Evolutionary conservation across 2,888 invertebrate species (phyloP).

Genomic region (Psococerastis gibbosa): DNA sequence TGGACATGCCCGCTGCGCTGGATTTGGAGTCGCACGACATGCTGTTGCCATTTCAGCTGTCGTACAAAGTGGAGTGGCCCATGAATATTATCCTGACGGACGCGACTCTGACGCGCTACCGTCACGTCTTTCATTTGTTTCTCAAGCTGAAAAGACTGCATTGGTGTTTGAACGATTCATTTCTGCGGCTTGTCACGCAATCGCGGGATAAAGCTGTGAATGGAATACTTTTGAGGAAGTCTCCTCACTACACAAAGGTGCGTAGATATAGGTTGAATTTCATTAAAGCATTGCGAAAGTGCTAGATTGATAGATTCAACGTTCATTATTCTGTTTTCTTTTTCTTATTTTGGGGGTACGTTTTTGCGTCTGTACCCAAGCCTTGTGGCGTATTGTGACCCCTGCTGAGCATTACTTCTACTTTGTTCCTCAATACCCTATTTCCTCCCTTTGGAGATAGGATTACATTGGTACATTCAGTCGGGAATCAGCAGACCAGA

Average conservation of each 20-base stretch:
- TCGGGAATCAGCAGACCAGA: too few relatives aligned
- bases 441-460: too few relatives aligned
- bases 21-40: slow-evolving; percentile 1
- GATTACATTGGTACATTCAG: too few relatives aligned
- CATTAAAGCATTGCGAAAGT: too few relatives aligned
- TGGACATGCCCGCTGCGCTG: slow-evolving; percentile 35
- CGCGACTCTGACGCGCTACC: slow-evolving; percentile 47
- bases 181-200: slow-evolving; percentile 21
- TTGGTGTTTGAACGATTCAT: slow-evolving; percentile 53
- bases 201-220: slow-evolving; percentile 6
- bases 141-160: slow-evolving; percentile 56
- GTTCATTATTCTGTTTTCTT: too few relatives aligned
- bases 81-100: slow-evolving; percentile 55
- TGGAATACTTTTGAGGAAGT: not conserved
- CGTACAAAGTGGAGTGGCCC: slow-evolving; percentile 55
- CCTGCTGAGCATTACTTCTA: too few relatives aligned
- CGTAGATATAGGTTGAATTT: too few relatives aligned
- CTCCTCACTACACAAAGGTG: slow-evolving; percentile 2
- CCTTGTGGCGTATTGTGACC: too few relatives aligned
- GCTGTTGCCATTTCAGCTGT: slow-evolving; percentile 19
- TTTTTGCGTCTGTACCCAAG: too few relatives aligned
- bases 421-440: too few relatives aligned
- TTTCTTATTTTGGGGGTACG: too few relatives aligned
- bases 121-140: slow-evolving; percentile 54
- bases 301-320: too few relatives aligned